Evolutionary conservation across 2,113 vertebrate species (phyloP).

Genomic region (Paramisgurnus dabryanus): DNA sequence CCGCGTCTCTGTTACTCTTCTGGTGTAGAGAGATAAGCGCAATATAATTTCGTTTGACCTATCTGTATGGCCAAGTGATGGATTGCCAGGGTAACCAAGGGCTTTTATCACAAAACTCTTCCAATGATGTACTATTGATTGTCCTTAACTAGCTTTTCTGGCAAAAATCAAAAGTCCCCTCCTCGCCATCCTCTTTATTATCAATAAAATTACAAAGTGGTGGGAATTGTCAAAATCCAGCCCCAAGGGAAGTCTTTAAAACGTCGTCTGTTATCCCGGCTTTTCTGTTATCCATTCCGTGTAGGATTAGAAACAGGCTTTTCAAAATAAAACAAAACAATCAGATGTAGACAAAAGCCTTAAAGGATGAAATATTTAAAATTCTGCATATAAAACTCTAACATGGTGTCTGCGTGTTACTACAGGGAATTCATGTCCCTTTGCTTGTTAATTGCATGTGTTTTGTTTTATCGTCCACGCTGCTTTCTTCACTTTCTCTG

Average conservation of each 20-base stretch:
- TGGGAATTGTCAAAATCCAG: conserved; percentile 32
- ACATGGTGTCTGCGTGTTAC: not conserved
- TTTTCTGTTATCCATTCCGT: conserved; percentile 34
- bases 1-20: conserved; percentile 89
- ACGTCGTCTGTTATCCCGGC: conserved; percentile 21
- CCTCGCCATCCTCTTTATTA: conserved; percentile 49
- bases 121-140: conserved; percentile 98
- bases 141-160: conserved; percentile 88
- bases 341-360: conserved; percentile 17
- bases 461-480: conserved; percentile 14
- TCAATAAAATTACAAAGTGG: conserved; percentile 51
- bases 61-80: conserved; percentile 98
- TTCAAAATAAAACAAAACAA: conserved; percentile 23
- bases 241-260: conserved; percentile 35
- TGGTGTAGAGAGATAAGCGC: conserved; percentile 96
- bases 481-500: conserved; percentile 12
- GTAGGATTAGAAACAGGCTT: conserved; percentile 27
- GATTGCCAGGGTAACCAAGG: conserved; percentile 91
- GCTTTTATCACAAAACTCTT: conserved; percentile 95
- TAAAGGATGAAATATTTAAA: conserved; percentile 25
- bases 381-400: conserved; percentile 16
- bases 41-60: conserved; percentile 99
- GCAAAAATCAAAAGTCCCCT: conserved; percentile 62
- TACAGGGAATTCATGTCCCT: conserved; percentile 4
- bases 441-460: conserved; percentile 12